Evolutionary conservation across 2,113 vertebrate genomes (phyloP), one percentile per base, ranked within the genome.

Genomic region (Caranx ignobilis): DNA sequence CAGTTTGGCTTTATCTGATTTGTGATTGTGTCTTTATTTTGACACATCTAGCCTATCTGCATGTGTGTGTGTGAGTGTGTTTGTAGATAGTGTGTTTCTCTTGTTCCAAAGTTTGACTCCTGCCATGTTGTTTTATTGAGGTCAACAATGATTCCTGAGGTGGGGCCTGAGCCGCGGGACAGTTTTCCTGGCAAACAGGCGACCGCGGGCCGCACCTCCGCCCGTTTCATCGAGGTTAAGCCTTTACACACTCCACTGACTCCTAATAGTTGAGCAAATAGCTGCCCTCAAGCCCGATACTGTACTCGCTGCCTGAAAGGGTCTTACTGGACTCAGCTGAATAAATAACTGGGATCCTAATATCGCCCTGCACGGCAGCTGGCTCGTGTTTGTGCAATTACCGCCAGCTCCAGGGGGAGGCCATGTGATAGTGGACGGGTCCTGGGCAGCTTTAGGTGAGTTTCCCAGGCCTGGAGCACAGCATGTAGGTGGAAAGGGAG

Each of bases 291-390:
- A 82, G 77, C 68, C 82, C 19, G 72, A 83, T 80, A 86, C 87
- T 86, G 89, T 87, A 82, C 77, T 74, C 56, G 18, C 75, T 45
- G 88, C 66, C 88, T 72, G 19, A 66, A 72, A 78, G 84, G 89
- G 89, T 86, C 88, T 87, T 89, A 89, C 81, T 71, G 81, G 85
- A 81, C 77, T 88, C 88, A 90, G 85, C 91, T 92, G 89, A 88
- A 91, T 77, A 93, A 93, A 91, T 89, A 92, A 87, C 67, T 8
- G 67, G 41, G 78, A 88, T 89, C 80, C 79, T 82, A 71, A 83
- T 84, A 87, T 82, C 70, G 35, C 59, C 71, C 74, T 48, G 64
- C 82, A 45, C 59, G 71, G 87, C 87, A 81, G 87, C 88, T 82
- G 85, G 66, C 62, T 81, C 64, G 60, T 84, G 89, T 91, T 84